Evolutionary conservation across 1,140 invertebrate genomes (phyloP).

Genomic region (Apis florea): DNA sequence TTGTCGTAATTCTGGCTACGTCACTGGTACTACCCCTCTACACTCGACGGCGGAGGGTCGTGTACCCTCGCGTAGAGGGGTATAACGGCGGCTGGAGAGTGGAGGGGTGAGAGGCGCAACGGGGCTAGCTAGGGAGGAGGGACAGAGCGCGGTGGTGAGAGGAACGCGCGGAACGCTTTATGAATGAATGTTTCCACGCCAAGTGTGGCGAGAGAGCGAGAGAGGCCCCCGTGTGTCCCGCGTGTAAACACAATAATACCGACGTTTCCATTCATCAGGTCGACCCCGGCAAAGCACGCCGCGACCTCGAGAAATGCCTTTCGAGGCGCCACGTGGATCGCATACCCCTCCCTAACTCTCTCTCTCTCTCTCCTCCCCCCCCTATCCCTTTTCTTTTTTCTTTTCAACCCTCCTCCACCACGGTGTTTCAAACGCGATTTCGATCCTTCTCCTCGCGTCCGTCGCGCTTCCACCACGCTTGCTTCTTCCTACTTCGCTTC

Average conservation of each 20-base stretch:
- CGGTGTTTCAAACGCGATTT: conserved; percentile 56
- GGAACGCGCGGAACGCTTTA: conserved; percentile 71
- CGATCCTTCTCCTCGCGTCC: conserved; percentile 11
- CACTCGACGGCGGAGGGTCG: conserved; percentile 53
- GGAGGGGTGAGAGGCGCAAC: neutral
- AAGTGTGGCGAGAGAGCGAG: conserved; percentile 69
- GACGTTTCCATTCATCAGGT: conserved; percentile 74
- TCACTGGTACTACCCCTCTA: conserved; percentile 58
- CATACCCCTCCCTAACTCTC: conserved; percentile 47
- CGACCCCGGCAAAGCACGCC: conserved; percentile 60
- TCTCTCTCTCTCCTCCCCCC: conserved; percentile 26
- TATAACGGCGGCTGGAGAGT: neutral
- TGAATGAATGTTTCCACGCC: conserved; percentile 75
- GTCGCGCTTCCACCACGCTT: neutral
- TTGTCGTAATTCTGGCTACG: conserved; percentile 63
- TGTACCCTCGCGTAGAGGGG: conserved; percentile 48
- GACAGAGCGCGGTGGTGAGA: conserved; percentile 48
- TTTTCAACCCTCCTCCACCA: conserved; percentile 41
- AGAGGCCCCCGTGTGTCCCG: conserved; percentile 71
- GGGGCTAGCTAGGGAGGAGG: neutral
- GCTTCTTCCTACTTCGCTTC: neutral
- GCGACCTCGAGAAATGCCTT: conserved; percentile 73
- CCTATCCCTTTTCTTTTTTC: conserved; percentile 35
- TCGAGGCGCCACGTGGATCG: conserved; percentile 64
- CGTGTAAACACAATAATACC: conserved; percentile 76